Conservation (phyloP, 2,797 vertebrate species). For the Atherinosoma microstoma region DNA sequence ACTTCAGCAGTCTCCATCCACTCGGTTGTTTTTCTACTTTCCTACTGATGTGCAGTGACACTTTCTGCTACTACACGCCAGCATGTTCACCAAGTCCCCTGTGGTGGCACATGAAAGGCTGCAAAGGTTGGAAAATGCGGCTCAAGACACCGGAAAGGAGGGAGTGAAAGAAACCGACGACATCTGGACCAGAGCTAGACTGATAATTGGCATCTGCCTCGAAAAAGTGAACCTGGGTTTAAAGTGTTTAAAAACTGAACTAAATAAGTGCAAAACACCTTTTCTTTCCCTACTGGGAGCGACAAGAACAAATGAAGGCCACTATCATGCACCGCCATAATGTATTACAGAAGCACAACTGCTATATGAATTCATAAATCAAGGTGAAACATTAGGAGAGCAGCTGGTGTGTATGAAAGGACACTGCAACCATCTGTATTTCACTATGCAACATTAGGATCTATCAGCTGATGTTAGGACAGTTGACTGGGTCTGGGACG, state of each 20-base stretch:
- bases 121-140: constrained; percentile 21
- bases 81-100: constrained; percentile 7
- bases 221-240: not conserved
- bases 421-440: constrained; percentile 51
- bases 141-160: not conserved
- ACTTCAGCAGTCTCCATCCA: constrained; percentile 8
- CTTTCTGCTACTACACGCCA: constrained; percentile 11
- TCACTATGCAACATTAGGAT: constrained; percentile 53
- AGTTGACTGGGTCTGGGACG: constrained; percentile 35
- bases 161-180: constrained; percentile 2
- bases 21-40: constrained; percentile 12
- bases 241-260: not conserved
- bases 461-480: constrained; percentile 47
- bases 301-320: constrained; percentile 1
- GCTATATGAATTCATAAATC: constrained; percentile 47
- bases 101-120: constrained; percentile 21
- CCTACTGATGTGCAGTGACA: constrained; percentile 27
- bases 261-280: not conserved
- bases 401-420: constrained; percentile 54
- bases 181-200: not conserved
- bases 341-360: constrained; percentile 15
- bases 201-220: not conserved
- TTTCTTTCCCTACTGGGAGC: not conserved
- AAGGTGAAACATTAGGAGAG: constrained; percentile 38
- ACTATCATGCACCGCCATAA: not conserved